A percentile compares a stretch with the other conserved stretches of the same genome.
phyloP scores from a whole-genome alignment of 2,888 invertebrate species.

The Rhyacophila evoluta region DNA sequence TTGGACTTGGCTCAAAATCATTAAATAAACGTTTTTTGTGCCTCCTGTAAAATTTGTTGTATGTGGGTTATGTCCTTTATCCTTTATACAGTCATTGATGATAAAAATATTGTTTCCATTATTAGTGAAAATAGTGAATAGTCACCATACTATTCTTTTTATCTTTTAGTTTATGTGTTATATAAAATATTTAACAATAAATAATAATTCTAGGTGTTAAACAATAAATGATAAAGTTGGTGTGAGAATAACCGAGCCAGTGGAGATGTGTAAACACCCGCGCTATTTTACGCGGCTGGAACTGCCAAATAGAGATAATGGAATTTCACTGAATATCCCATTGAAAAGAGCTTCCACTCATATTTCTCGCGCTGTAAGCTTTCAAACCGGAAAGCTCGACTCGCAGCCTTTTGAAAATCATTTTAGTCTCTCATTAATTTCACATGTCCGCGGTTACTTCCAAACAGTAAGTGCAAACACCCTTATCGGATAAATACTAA shows the following conservation, averaged over 20 bases:
- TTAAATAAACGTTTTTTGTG: no score
- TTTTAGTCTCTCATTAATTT: slow-evolving; percentile 27
- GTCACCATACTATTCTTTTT: no score
- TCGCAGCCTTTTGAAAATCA: slow-evolving; percentile 5
- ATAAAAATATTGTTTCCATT: no score
- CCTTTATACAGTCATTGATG: no score
- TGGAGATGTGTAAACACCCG: background rate
- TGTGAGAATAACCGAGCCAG: background rate
- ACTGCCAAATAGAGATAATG: slow-evolving; percentile 43
- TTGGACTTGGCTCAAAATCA: no score
- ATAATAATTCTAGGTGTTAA: no score
- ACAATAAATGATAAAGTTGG: no score
- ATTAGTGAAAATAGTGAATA: no score
- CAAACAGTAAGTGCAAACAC: background rate
- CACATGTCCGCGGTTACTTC: slow-evolving; percentile 27
- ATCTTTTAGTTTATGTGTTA: no score
- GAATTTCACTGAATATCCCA: slow-evolving; percentile 45
- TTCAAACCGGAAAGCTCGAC: slow-evolving; percentile 13
- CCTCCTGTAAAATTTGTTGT: no score
- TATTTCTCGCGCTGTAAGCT: slow-evolving; percentile 35
- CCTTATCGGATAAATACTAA: slow-evolving; percentile 20
- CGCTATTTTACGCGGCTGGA: slow-evolving; percentile 23
- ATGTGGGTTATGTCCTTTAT: no score
- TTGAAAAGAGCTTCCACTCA: slow-evolving; percentile 42
- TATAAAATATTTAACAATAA: no score